Evolutionary conservation across 2,113 vertebrate genomes (phyloP), one percentile per base, ranked within the genome.

Genomic region (Proteles cristata): DNA sequence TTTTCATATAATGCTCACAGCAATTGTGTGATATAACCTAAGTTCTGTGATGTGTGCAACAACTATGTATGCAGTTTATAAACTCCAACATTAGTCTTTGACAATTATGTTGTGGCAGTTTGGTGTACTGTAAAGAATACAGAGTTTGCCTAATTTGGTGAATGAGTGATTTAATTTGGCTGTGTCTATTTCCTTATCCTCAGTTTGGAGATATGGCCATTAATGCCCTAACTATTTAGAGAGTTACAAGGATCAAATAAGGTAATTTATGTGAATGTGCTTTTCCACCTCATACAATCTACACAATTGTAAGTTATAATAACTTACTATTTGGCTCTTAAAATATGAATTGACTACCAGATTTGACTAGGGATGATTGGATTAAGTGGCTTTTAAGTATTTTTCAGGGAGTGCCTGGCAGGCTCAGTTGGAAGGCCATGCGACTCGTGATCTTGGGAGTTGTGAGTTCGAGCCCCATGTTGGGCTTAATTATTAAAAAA

Each of bases 311-410:
- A 76, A 68, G 11, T 86, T 92, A 50, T 16, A 35, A 16, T 31
- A 84, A 69, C 39, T 95, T 61, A 15, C 5, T 90, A 23, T 80
- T 61, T 77, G 71, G 10, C 12, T 82, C 14, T 87, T 94, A 16
- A 80, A 63, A 58, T 58, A 28, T 26, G 82, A 43, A 58, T 26
- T 66, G 88, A 45, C 17, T 65, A 33, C 31, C 15, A 21, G 33
- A 31, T 82, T 92, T 81, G 28, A 69, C 43, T 55, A 43, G 28
- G 55, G 68, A 93, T 92, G 63, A 23, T 33, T 45, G 2, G 28
- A 69, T 94, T 94, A 88, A 88, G 4, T 65, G 21, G 43, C 48
- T 97, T 88, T 43, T 87, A 63, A 39, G n/a, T 79, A 25, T 87
- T 96, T 91, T 83, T 89, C 14, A 53, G 74, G 43, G 43, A 43